Conservation (phyloP, 2,113 vertebrate genomes). For the Pogona vitticeps region DNA sequence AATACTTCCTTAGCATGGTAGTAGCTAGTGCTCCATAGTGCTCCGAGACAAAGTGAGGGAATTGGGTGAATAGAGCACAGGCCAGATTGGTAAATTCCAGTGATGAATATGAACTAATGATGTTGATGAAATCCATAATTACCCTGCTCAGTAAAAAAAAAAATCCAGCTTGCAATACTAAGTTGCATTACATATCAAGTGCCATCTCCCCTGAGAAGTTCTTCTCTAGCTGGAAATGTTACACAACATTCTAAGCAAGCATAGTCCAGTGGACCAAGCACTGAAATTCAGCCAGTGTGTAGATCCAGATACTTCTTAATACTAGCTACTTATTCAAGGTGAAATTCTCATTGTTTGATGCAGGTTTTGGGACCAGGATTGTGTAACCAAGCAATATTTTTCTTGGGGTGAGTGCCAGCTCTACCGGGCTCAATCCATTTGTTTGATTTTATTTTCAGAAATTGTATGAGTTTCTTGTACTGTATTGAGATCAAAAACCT, state of each 20-base stretch:
- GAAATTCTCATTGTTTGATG: not conserved
- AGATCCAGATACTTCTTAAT: not conserved
- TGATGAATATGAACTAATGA: not conserved
- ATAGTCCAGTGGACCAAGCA: not conserved
- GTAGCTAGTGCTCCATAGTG: not conserved
- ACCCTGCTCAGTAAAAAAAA: not conserved
- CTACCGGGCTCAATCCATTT: not conserved
- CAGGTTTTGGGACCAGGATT: not conserved
- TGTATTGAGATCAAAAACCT: not conserved
- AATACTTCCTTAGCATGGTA: not conserved
- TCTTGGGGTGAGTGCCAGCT: not conserved
- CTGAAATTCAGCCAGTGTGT: not conserved
- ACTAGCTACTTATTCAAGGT: not conserved
- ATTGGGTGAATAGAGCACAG: not conserved
- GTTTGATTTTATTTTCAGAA: not conserved
- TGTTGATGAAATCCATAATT: not conserved
- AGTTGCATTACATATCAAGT: not conserved
- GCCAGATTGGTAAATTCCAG: not conserved
- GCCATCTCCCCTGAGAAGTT: not conserved
- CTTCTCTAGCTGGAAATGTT: not conserved
- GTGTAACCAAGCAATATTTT: not conserved
- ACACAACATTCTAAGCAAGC: not conserved
- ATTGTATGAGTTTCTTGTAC: not conserved
- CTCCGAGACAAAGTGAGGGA: not conserved
- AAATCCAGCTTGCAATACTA: not conserved